These are phyloP conservation scores for Sesamia nonagrioides DNA, from an alignment of 1,140 invertebrate species.

Conservation along the genomic window DNA sequence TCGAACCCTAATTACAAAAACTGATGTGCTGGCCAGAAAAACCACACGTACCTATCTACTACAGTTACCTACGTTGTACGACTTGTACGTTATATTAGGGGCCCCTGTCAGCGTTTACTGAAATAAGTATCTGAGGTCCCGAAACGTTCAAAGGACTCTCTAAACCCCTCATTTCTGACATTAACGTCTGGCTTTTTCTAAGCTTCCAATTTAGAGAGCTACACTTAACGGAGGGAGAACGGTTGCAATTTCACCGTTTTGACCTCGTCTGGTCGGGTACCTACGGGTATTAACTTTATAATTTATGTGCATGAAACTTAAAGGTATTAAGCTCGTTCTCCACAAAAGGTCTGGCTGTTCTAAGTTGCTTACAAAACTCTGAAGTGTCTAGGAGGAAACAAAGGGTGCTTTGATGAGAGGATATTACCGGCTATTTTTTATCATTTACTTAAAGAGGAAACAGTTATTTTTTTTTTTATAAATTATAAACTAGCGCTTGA, in stretches of 20 bases:
- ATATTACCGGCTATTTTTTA: no score
- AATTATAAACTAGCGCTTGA: no score
- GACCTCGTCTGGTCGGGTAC: not conserved
- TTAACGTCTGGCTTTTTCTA: slow-evolving; percentile 41
- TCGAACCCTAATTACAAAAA: slow-evolving; percentile 23
- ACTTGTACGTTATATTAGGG: slow-evolving; percentile 6
- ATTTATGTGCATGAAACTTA: slow-evolving; percentile 5
- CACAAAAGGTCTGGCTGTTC: not conserved
- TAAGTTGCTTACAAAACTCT: not conserved
- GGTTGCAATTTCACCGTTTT: slow-evolving; percentile 10
- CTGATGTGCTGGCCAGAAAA: slow-evolving; percentile 5
- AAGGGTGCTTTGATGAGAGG: no score
- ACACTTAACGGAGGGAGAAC: slow-evolving; percentile 5
- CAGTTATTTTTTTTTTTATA: no score
- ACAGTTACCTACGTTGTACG: not conserved
- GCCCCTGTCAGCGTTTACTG: slow-evolving; percentile 20
- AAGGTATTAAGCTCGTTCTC: not conserved
- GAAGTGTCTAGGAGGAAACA: no score
- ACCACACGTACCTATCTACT: not conserved
- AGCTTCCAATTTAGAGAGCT: slow-evolving; percentile 32
- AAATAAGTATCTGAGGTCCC: slow-evolving; percentile 29
- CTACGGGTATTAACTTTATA: slow-evolving; percentile 17
- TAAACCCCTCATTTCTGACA: slow-evolving; percentile 33
- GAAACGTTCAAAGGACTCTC: slow-evolving; percentile 2
- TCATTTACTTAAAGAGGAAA: no score